A percentile compares a stretch with the other conserved stretches of the same genome.
These are phyloP conservation scores for Mamestra brassicae DNA, from an alignment of 2,888 invertebrate species.

Conservation along the genomic window DNA sequence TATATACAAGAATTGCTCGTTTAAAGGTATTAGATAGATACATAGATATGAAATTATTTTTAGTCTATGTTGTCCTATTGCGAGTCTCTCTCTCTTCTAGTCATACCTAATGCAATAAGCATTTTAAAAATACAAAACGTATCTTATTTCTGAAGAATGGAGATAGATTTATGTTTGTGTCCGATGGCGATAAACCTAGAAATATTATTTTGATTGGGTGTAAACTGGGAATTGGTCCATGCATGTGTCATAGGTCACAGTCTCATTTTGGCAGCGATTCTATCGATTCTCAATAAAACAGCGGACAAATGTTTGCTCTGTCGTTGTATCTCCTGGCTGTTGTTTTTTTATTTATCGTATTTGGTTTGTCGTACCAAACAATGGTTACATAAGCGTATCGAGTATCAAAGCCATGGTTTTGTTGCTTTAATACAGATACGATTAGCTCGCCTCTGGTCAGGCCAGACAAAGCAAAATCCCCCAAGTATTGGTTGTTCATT, in stretches of 20 bases:
- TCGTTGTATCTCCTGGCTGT: neutral
- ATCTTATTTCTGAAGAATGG: neutral
- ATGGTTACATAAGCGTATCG: neutral
- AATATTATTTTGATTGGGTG: slow-evolving; percentile 19
- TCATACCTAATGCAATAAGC: slow-evolving; percentile 8
- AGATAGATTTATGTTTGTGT: slow-evolving; percentile 4
- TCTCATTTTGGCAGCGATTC: neutral
- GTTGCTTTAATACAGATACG: neutral
- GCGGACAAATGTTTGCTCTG: neutral
- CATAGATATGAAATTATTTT: neutral
- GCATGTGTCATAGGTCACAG: neutral
- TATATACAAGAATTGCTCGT: too few relatives aligned
- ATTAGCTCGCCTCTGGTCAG: neutral
- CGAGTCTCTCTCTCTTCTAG: neutral
- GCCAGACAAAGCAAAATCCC: slow-evolving; percentile 1
- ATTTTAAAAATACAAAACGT: slow-evolving; percentile 16
- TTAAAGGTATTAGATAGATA: too few relatives aligned
- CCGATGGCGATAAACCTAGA: neutral
- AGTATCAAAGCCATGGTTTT: slow-evolving; percentile 13
- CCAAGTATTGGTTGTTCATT: neutral
- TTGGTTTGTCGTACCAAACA: slow-evolving; percentile 2
- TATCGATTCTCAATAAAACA: slow-evolving; percentile 20
- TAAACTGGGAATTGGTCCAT: slow-evolving; percentile 16
- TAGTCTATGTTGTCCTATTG: neutral
- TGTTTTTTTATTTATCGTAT: slow-evolving; percentile 2